phyloP scores from a whole-genome alignment of 2,113 vertebrate genomes.

The Gymnarchus niloticus region DNA sequence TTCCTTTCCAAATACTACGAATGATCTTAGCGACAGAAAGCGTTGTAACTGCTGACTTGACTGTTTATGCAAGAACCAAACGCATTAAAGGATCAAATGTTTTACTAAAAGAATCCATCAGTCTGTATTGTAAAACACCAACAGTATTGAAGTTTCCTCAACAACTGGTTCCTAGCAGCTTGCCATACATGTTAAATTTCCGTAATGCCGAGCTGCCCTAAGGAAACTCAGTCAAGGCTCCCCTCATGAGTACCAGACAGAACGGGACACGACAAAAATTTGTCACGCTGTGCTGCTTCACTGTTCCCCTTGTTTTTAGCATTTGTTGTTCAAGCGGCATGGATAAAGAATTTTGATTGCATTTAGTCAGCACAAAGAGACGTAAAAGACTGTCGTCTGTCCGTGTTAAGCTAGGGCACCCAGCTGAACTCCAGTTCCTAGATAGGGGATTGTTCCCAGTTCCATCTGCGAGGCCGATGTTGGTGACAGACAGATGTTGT shows the following conservation, averaged over 20 bases:
- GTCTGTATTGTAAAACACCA: background rate
- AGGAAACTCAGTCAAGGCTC: background rate
- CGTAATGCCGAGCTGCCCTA: background rate
- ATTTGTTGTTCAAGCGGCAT: background rate
- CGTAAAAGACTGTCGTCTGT: background rate
- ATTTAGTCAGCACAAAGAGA: constrained; percentile 11
- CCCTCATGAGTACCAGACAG: background rate
- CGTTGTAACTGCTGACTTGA: background rate
- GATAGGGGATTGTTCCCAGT: constrained; percentile 33
- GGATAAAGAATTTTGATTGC: background rate
- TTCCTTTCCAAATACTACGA: background rate
- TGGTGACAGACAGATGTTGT: background rate
- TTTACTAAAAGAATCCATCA: background rate
- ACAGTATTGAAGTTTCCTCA: background rate
- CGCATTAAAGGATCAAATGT: background rate
- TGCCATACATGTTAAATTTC: background rate
- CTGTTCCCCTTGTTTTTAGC: background rate
- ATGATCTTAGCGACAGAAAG: background rate
- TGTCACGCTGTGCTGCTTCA: background rate
- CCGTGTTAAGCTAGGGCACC: constrained; percentile 9
- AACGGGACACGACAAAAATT: background rate
- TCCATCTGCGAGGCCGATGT: background rate
- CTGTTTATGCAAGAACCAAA: background rate
- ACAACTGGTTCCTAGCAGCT: background rate
- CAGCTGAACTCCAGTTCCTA: constrained; percentile 47